Evolutionary conservation across 2,113 vertebrate species (phyloP).

Genomic region (Cephalopholis sonnerati): DNA sequence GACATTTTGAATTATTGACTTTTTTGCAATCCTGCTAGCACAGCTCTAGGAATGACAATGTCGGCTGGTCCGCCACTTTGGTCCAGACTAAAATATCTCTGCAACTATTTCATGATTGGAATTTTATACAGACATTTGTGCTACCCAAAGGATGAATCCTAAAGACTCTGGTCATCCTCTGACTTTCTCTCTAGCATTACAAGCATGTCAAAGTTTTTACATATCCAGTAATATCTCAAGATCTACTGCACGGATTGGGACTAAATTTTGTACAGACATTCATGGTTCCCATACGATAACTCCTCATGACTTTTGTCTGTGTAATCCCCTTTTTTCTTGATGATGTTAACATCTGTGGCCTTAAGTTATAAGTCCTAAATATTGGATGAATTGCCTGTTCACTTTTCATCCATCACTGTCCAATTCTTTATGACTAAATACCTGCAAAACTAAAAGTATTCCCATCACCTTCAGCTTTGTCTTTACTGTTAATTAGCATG

Average conservation of each 20-base stretch:
- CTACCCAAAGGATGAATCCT: not conserved
- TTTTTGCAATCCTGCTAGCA: not conserved
- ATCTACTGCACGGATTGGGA: not conserved
- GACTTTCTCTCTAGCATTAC: not conserved
- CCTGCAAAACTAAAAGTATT: too few species aligned
- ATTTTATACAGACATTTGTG: not conserved
- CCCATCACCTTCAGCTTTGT: too few species aligned
- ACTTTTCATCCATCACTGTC: not conserved
- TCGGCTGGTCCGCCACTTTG: not conserved
- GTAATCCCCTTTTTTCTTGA: too few species aligned
- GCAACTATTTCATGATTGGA: not conserved
- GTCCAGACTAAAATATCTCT: not conserved
- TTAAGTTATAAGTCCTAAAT: too few species aligned
- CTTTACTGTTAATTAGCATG: too few species aligned
- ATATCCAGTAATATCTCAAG: not conserved
- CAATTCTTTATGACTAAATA: not conserved
- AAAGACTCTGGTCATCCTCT: not conserved
- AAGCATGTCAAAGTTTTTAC: not conserved
- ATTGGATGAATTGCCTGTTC: too few species aligned
- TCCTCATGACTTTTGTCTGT: too few species aligned
- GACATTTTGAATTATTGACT: not conserved
- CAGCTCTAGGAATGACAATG: not conserved
- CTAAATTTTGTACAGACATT: not conserved
- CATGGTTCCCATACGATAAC: not conserved
- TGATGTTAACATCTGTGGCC: too few species aligned